Evolutionary conservation across 2,888 invertebrate genomes (phyloP).

Genomic region (Lissonota sp.): DNA sequence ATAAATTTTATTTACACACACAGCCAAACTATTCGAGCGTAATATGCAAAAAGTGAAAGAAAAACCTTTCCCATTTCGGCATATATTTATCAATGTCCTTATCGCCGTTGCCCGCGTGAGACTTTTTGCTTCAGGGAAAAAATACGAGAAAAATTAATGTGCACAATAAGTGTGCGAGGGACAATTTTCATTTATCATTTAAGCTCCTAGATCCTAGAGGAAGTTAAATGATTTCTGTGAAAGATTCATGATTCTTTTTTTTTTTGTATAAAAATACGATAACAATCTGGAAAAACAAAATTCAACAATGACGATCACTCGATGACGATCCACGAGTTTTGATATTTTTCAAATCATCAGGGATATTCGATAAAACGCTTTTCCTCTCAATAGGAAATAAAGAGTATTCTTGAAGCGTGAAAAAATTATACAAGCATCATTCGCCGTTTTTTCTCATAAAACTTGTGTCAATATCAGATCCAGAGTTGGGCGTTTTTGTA

Average conservation of each 20-base stretch:
- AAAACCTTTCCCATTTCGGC: background rate
- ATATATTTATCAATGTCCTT: background rate
- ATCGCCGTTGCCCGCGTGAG: background rate
- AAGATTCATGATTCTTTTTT: background rate
- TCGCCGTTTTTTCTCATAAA: too few species aligned
- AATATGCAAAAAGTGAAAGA: slow-evolving; percentile 9
- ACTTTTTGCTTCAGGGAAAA: background rate
- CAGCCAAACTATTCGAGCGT: slow-evolving; percentile 38
- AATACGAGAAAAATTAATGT: background rate
- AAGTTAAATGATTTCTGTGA: background rate
- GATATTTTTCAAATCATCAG: too few species aligned
- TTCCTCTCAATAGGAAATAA: too few species aligned
- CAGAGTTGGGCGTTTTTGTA: too few species aligned
- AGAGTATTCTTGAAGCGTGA: too few species aligned
- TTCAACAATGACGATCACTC: too few species aligned
- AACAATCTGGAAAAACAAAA: background rate
- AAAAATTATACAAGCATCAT: too few species aligned
- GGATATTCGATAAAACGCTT: too few species aligned
- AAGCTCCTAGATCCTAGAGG: slow-evolving; percentile 15
- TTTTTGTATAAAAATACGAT: background rate
- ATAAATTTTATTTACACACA: slow-evolving; percentile 36
- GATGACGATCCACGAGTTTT: too few species aligned
- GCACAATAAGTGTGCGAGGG: too few species aligned
- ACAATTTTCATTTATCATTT: background rate
- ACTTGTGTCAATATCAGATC: too few species aligned